Percentiles rank a stretch among this genome's conserved stretches.
These are phyloP conservation scores for Hypothenemus hampei DNA, from an alignment of 1,140 invertebrate genomes.

Conservation along the genomic window DNA sequence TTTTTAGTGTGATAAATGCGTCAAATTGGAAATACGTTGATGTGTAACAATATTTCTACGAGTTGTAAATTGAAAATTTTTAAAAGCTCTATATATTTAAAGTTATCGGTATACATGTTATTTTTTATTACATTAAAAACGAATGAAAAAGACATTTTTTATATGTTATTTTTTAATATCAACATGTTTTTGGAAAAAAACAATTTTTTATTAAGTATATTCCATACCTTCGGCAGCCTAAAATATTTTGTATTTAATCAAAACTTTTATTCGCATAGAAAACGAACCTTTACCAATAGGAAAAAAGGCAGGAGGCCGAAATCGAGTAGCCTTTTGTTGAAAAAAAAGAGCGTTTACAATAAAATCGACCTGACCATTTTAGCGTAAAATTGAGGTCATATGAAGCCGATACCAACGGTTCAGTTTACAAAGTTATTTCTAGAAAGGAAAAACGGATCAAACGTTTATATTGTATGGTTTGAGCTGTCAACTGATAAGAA, in stretches of 20 bases:
- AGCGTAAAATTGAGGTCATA: conserved; percentile 12
- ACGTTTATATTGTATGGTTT: conserved; percentile 7
- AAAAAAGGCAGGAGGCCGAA: neutral
- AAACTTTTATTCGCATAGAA: neutral
- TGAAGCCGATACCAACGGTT: conserved; percentile 13
- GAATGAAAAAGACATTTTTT: too few relatives aligned
- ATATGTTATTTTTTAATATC: too few relatives aligned
- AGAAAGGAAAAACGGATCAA: conserved; percentile 8
- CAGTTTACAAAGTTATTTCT: conserved; percentile 17
- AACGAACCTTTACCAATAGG: neutral
- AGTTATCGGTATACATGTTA: too few relatives aligned
- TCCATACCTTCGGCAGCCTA: neutral
- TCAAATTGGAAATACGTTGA: too few relatives aligned
- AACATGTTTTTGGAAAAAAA: too few relatives aligned
- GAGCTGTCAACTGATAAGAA: conserved; percentile 8
- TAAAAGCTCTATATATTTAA: too few relatives aligned
- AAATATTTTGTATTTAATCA: neutral
- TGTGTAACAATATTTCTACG: too few relatives aligned
- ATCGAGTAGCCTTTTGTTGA: neutral
- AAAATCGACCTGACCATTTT: conserved; percentile 6
- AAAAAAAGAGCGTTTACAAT: conserved; percentile 7
- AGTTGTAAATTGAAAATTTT: too few relatives aligned
- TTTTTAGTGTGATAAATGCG: too few relatives aligned
- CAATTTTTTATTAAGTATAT: neutral
- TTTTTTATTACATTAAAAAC: too few relatives aligned